phyloP scores from a whole-genome alignment of 2,888 invertebrate genomes.

The Acleris cristana region DNA sequence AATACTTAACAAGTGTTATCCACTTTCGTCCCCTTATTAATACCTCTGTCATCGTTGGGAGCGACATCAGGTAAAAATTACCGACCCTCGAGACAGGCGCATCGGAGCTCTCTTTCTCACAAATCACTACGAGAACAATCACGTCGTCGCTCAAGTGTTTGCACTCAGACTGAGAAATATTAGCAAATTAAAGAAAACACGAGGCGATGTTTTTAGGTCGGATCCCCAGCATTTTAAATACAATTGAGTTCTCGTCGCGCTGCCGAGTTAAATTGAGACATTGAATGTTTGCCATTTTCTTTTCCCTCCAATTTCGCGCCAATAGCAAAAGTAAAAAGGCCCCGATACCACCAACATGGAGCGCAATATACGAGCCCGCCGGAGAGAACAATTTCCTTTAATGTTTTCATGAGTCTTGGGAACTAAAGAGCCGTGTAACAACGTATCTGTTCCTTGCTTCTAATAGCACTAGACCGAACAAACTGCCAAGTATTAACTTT shows the following conservation, averaged over 20 bases:
- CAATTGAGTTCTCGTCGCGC: conserved; percentile 62
- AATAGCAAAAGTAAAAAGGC: conserved; percentile 74
- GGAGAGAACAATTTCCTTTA: conserved; percentile 73
- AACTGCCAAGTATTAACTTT: conserved; percentile 80
- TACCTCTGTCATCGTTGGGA: conserved; percentile 72
- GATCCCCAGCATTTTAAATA: conserved; percentile 61
- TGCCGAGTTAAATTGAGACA: conserved; percentile 74
- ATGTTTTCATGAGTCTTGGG: conserved; percentile 76
- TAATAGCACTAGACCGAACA: conserved; percentile 76
- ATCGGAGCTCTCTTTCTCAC: conserved; percentile 71
- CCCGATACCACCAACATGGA: conserved; percentile 71
- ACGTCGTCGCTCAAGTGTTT: conserved; percentile 63
- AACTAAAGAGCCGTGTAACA: conserved; percentile 79
- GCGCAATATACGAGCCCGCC: conserved; percentile 68
- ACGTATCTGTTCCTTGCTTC: conserved; percentile 76
- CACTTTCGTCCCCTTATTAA: conserved; percentile 67
- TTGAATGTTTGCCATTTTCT: conserved; percentile 77
- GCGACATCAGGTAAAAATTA: conserved; percentile 81
- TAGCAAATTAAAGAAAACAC: conserved; percentile 68
- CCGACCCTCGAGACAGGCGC: conserved; percentile 62
- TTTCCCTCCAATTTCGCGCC: conserved; percentile 73
- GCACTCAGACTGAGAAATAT: conserved; percentile 68
- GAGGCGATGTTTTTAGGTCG: conserved; percentile 61
- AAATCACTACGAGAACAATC: conserved; percentile 70
- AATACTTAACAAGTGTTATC: conserved; percentile 63